Base-by-base conservation (phyloP, 2,113 vertebrate species). In the Alligator sinensis region DNA sequence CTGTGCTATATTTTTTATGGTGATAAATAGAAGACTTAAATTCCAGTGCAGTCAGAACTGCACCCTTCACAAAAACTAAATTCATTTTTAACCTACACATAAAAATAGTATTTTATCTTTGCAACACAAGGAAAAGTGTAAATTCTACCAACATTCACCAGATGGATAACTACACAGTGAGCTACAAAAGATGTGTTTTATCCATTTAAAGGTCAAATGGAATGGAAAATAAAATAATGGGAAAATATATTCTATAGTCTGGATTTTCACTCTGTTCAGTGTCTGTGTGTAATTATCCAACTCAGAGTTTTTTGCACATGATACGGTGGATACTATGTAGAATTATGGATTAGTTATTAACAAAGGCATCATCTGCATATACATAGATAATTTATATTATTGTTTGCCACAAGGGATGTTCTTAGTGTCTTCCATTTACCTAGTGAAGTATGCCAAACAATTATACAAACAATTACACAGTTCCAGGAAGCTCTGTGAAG, bases 371-470 rank as follows among this genome's bases (percentile, higher is more conserved):
- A 86, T 86, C 2, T 84, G 59, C 90, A 82, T 4, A 88, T 2
- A 89, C 1, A 24, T 19, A 77, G 57, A 77, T 1, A 62, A 30
- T 18, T 14, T 11, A 1, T 18, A 11, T 10, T 92, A 4, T 22
- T 55, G 86, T 86, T 91, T 90, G 19, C 82, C 17, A 28, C 34
- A 91, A 84, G 10, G 55, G 55, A 94, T 87, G 77, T 91, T 80
- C 80, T 47, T 82, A 16, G 28, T 72, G 16, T 80, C 12, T 24
- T 86, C 68, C 88, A 16, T 78, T 87, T 77, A 55, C 57, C 9
- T 89, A 68, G 9, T 82, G n/a, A 95, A 94, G 81, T 70, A 83
- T 58, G 80, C 80, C 38, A 90, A 87, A 78, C 86, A 83, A 63
- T 80, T 84, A 84, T 22, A 83, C 55, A 74, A 89, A 15, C 2